Percentiles rank a stretch among this genome's conserved stretches.
Conservation (phyloP, 2,888 invertebrate species). For the Mesorhabditis sp. region DNA sequence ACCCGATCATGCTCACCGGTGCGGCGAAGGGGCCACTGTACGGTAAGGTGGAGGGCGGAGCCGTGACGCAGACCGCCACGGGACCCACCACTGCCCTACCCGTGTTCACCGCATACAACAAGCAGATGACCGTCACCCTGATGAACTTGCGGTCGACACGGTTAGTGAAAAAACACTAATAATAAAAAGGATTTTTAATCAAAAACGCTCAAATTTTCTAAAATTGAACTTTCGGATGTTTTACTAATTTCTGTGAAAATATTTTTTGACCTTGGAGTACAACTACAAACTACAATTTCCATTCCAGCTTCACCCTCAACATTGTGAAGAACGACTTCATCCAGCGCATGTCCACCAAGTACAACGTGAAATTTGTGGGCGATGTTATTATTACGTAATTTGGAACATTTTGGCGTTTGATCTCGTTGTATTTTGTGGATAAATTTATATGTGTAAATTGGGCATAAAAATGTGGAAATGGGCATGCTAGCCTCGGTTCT, state of each 20-base stretch:
- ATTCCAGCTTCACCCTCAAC: conserved; percentile 33
- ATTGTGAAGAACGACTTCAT: conserved; percentile 42
- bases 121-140: not conserved
- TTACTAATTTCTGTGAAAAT: too few species aligned
- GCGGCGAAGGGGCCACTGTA: conserved; percentile 26
- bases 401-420: too few species aligned
- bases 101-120: not conserved
- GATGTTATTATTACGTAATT: conserved; percentile 29
- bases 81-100: conserved; percentile 14
- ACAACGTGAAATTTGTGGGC: conserved; percentile 33
- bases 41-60: conserved; percentile 41
- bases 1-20: conserved; percentile 23
- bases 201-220: too few species aligned
- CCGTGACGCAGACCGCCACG: conserved; percentile 30
- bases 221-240: too few species aligned
- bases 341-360: conserved; percentile 37
- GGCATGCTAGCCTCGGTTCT: too few species aligned
- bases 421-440: too few species aligned
- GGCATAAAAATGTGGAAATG: too few species aligned
- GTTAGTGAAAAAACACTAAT: too few species aligned
- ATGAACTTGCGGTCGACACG: not conserved
- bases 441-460: too few species aligned
- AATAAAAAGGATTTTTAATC: too few species aligned
- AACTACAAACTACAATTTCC: too few species aligned
- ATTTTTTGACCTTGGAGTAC: too few species aligned